These are phyloP conservation scores for Samia ricini DNA, from an alignment of 1,140 invertebrate species.

Conservation along the genomic window DNA sequence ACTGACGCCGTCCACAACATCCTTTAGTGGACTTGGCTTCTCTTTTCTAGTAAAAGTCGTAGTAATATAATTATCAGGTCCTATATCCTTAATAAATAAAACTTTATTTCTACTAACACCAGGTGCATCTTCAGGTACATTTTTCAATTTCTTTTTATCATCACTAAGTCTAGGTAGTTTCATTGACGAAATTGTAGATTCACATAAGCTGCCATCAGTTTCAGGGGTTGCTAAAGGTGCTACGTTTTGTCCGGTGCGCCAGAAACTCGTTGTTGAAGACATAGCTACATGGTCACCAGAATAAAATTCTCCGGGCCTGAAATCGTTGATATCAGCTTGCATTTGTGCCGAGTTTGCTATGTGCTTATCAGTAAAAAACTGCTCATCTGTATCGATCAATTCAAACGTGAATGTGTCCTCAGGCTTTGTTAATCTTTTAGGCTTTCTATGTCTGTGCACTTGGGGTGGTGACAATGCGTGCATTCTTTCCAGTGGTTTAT, in stretches of 20 bases:
- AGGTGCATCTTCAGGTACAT: conserved; percentile 67
- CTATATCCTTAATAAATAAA: conserved; percentile 80
- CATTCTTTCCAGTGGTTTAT: conserved; percentile 81
- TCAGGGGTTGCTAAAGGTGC: conserved; percentile 81
- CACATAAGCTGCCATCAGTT: conserved; percentile 79
- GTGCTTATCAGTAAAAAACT: conserved; percentile 73
- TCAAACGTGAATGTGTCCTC: conserved; percentile 89
- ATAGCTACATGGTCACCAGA: conserved; percentile 56
- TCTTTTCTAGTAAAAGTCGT: conserved; percentile 80
- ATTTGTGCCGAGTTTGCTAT: conserved; percentile 61
- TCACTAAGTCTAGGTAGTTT: conserved; percentile 68
- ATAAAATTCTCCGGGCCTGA: conserved; percentile 73
- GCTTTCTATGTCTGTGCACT: conserved; percentile 79
- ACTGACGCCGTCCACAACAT: conserved; percentile 49
- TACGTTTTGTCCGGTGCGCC: conserved; percentile 56
- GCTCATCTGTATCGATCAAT: conserved; percentile 86
- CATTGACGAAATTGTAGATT: conserved; percentile 71
- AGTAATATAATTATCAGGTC: conserved; percentile 83
- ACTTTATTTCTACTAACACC: conserved; percentile 77
- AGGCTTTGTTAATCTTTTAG: conserved; percentile 77
- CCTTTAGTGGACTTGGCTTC: conserved; percentile 36
- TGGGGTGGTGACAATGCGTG: conserved; percentile 78
- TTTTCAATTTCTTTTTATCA: conserved; percentile 60
- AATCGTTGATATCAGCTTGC: conserved; percentile 63
- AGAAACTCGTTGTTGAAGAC: conserved; percentile 61